These are phyloP conservation scores for Columbina picui DNA, from an alignment of 2,113 vertebrate species.

Conservation along the genomic window DNA sequence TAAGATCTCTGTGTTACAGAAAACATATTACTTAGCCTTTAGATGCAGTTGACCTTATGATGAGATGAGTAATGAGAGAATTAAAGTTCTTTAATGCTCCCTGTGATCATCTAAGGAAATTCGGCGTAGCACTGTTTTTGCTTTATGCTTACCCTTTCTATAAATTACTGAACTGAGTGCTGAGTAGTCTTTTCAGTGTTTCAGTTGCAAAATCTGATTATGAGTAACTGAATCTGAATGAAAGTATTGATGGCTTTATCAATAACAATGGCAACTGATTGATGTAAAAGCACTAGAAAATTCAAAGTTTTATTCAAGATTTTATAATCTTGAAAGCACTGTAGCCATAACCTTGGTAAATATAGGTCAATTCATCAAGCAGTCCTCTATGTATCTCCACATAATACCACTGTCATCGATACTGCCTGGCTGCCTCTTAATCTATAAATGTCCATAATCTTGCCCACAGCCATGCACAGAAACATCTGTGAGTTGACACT, in stretches of 20 bases:
- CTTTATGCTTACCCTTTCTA: neutral
- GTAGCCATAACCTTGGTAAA: neutral
- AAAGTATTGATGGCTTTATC: neutral
- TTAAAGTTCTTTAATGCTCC: conserved; percentile 7
- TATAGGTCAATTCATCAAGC: neutral
- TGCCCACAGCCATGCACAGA: neutral
- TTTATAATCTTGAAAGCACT: neutral
- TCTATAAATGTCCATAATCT: neutral
- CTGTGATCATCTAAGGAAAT: neutral
- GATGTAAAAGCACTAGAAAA: neutral
- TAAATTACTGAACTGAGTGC: neutral
- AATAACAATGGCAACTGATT: neutral
- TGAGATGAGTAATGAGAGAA: neutral
- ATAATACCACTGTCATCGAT: neutral
- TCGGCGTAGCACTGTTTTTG: neutral
- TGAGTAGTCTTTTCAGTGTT: neutral
- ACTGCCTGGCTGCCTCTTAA: neutral
- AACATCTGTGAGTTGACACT: neutral
- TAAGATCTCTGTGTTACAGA: neutral
- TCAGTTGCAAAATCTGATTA: neutral
- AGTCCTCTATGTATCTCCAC: neutral
- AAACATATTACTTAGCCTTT: neutral
- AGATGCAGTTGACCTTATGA: neutral
- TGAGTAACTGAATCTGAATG: neutral
- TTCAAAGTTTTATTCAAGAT: neutral